Base-by-base conservation (phyloP, 2,888 invertebrate species). In the Elegia similella region DNA sequence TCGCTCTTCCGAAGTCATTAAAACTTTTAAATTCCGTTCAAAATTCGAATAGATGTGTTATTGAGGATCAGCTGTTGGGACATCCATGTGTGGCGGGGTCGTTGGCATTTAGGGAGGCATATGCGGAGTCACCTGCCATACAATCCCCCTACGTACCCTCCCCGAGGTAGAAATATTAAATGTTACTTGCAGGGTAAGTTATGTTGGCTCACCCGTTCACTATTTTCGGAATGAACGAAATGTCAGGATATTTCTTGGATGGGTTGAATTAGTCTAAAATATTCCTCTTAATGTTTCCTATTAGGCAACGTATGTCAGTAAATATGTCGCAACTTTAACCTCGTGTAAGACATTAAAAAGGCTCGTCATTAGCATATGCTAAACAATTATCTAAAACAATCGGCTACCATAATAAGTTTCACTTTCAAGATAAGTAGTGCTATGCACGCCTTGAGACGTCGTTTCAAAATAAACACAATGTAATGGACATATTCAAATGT, bases 31-130 rank as follows among this genome's bases (percentile, higher is more conserved):
- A 13, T 42, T 38, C 13, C 7, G 15, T 52, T 52, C 16, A 13
- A 53, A 42, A 17, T 52, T 52, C 17, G 12, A 52, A 38, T 38
- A 15, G 38, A 42, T 13, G 42, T 61, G 60, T 61, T 63, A 60
- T 62, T 64, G 54, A 58, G 62, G 62, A 64, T 64, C 64, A 64
- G 64, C 64, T 64, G 64, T 62, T 64, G 54, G 56, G 44, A 62
- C 58, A 58, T 59, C 23, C 73, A 76, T 72, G 72, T 73, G 70
- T 69, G 72, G 62, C 62, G 74, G 78, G 90, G 88, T 89, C 90
- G 78, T 83, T 89, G 87, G 84, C 89, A 87, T 86, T 84, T 78
- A 69, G 82, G 85, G 83, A 84, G 86, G 83, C 89, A 87, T 88
- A 84, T 87, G 88, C 73, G 75, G 68, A 81, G 79, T 82, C 90